A percentile compares a stretch with the other conserved stretches of the same genome.
phyloP scores from a whole-genome alignment of 2,113 vertebrate genomes.

The Fregata magnificens region DNA sequence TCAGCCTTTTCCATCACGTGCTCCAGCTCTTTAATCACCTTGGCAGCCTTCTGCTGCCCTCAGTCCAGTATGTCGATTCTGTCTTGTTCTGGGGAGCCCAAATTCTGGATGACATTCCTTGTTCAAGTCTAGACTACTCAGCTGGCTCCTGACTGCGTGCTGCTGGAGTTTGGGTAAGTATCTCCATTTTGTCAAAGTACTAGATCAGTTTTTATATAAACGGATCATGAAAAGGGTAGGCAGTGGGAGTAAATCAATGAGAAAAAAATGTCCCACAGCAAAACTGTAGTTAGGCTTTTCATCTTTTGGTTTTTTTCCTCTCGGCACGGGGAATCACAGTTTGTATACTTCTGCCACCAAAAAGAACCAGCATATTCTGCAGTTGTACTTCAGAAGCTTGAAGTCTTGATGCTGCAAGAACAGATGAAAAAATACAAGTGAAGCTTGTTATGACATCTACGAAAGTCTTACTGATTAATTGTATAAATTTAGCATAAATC shows the following conservation, averaged over 20 bases:
- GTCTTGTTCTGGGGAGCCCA: not conserved
- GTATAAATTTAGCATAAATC: not conserved
- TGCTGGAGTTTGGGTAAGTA: not conserved
- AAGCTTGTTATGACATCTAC: not conserved
- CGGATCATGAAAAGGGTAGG: not conserved
- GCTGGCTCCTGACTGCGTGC: not conserved
- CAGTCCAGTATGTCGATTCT: not conserved
- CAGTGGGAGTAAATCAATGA: not conserved
- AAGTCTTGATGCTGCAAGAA: not conserved
- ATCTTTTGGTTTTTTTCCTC: not conserved
- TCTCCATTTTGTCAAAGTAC: not conserved
- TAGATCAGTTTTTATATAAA: not conserved
- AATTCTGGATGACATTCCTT: not conserved
- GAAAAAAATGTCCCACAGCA: not conserved
- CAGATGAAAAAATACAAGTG: not conserved
- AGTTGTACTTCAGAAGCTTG: not conserved
- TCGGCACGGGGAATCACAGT: not conserved
- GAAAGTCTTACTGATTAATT: not conserved
- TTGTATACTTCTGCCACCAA: not conserved
- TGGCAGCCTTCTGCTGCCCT: not conserved
- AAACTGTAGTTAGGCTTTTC: not conserved
- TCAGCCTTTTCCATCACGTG: not conserved
- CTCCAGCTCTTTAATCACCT: not conserved
- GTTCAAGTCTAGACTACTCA: not conserved
- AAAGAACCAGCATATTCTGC: not conserved